Percentiles rank a stretch among this genome's conserved stretches.
Evolutionary conservation across 2,888 invertebrate genomes (phyloP).

Genomic region (Psylliodes chrysocephalus): DNA sequence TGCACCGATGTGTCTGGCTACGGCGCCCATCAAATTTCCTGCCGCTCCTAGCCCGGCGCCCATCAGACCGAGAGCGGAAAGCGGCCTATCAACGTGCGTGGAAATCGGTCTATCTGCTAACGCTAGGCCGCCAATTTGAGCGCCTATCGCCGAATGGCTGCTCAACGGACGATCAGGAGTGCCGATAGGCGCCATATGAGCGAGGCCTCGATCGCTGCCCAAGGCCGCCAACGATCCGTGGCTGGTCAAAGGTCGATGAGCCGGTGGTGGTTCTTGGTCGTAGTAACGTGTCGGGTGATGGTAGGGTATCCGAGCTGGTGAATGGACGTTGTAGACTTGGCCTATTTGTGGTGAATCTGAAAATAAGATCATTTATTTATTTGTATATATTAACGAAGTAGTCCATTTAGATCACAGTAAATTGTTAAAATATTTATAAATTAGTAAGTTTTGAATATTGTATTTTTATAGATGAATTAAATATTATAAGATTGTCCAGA

Average conservation of each 20-base stretch:
- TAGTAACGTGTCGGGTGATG: conserved; percentile 67
- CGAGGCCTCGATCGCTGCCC: conserved; percentile 59
- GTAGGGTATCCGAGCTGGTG: conserved; percentile 66
- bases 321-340: conserved; percentile 70
- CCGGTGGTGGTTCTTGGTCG: conserved; percentile 72
- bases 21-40: conserved; percentile 62
- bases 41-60: conserved; percentile 63
- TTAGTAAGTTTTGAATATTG: too few relatives aligned
- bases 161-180: conserved; percentile 56
- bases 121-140: conserved; percentile 35
- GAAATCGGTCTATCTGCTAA: conserved; percentile 52
- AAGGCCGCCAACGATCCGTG: conserved; percentile 61
- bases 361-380: too few relatives aligned
- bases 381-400: background rate
- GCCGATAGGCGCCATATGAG: conserved; percentile 58
- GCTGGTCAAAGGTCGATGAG: conserved; percentile 65
- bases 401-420: background rate
- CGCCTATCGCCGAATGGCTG: conserved; percentile 46
- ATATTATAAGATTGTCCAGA: too few relatives aligned
- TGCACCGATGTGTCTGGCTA: conserved; percentile 63
- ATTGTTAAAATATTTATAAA: too few relatives aligned
- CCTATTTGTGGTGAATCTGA: conserved; percentile 71
- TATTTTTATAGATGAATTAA: too few relatives aligned
- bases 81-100: conserved; percentile 56
- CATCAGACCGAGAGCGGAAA: conserved; percentile 59